Percentiles rank a stretch among this genome's conserved stretches.
Conservation (phyloP, 1,140 invertebrate genomes). For the Pogonus chalceus region DNA sequence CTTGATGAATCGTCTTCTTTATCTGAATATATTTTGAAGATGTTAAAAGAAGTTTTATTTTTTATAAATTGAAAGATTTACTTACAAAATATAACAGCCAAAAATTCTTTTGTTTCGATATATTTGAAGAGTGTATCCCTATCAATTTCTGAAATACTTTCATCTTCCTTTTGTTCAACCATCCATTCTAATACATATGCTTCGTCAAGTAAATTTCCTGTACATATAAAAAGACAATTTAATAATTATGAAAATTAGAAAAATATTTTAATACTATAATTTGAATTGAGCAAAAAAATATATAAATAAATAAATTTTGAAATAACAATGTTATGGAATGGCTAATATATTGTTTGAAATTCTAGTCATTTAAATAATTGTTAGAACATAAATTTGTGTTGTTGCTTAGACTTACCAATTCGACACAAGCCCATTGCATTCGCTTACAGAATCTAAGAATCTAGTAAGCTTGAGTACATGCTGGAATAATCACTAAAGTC, state of each 20-base stretch:
- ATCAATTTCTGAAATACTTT: slow-evolving; percentile 85
- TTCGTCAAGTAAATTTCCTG: slow-evolving; percentile 80
- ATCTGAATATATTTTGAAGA: slow-evolving; percentile 41
- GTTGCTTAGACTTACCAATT: neutral
- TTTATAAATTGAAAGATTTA: slow-evolving; percentile 21
- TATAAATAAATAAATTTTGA: neutral
- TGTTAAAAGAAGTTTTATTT: slow-evolving; percentile 11
- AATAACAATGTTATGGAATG: slow-evolving; percentile 6
- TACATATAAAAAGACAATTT: slow-evolving; percentile 19
- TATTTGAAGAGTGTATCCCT: slow-evolving; percentile 74
- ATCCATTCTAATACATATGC: slow-evolving; percentile 82
- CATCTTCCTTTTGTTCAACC: slow-evolving; percentile 82
- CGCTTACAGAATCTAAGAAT: neutral
- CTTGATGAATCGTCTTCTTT: slow-evolving; percentile 73
- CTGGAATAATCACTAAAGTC: neutral
- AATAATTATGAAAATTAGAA: neutral
- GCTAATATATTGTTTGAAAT: neutral
- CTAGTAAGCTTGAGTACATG: neutral
- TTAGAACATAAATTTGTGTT: neutral
- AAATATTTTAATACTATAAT: neutral
- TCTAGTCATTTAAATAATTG: neutral
- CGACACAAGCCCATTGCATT: neutral
- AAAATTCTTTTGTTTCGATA: slow-evolving; percentile 84
- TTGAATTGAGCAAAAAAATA: neutral
- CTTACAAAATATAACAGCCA: slow-evolving; percentile 90